Percentiles rank a stretch among this genome's conserved stretches.
Conservation (phyloP, 2,113 vertebrate genomes). For the Empidonax alnorum region DNA sequence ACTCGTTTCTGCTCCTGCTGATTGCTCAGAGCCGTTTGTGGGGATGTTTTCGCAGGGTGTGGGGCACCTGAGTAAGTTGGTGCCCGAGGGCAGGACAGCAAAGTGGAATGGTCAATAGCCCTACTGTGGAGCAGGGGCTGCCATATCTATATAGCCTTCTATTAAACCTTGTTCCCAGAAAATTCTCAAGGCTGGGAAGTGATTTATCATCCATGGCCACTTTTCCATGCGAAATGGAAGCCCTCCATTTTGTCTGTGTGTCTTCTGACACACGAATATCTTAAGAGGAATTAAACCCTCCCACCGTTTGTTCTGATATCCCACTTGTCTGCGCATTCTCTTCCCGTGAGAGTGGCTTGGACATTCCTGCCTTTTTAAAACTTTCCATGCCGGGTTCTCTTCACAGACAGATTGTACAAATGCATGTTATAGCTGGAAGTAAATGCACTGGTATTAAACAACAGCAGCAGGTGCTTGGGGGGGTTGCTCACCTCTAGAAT, state of each 20-base stretch:
- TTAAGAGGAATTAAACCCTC: background rate
- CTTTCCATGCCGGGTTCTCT: background rate
- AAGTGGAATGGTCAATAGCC: background rate
- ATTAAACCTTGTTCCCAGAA: background rate
- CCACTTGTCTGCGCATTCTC: background rate
- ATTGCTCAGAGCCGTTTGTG: background rate
- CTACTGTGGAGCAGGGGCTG: background rate
- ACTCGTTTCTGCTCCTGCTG: background rate
- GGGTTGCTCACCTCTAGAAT: conserved; percentile 1
- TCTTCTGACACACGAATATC: background rate
- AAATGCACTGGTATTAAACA: conserved; percentile 37
- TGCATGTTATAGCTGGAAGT: conserved; percentile 49
- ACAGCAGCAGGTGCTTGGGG: conserved; percentile 20
- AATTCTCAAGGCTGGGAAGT: background rate
- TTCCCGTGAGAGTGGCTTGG: background rate
- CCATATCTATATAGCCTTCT: background rate
- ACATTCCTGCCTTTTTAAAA: conserved; percentile 10
- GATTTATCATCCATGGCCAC: background rate
- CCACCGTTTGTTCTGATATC: background rate
- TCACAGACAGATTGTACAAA: conserved; percentile 20
- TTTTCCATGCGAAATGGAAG: background rate
- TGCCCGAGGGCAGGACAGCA: background rate
- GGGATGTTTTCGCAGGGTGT: conserved; percentile 53
- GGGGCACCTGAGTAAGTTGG: background rate
- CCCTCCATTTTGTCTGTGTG: background rate